These are phyloP conservation scores for Arizona elegans DNA, from an alignment of 2,113 vertebrate species.

Conservation along the genomic window DNA sequence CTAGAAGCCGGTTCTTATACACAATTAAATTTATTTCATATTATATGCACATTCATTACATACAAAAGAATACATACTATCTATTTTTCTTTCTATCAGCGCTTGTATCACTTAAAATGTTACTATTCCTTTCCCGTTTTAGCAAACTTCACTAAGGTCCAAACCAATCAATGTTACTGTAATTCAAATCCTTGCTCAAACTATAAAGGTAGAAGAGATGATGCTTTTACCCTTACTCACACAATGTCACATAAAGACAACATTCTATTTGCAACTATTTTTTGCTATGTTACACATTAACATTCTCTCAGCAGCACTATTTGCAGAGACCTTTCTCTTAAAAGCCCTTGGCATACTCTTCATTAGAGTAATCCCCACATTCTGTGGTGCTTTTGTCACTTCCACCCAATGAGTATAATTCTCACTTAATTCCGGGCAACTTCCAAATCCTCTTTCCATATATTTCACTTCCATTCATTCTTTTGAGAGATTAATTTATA, in stretches of 20 bases:
- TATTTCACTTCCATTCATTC: neutral
- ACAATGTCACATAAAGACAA: neutral
- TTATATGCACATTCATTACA: neutral
- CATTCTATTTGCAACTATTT: neutral
- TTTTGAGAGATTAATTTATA: neutral
- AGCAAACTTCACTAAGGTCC: neutral
- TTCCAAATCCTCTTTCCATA: neutral
- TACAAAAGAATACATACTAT: neutral
- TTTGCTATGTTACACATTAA: neutral
- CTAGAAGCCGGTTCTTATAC: neutral
- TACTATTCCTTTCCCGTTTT: neutral
- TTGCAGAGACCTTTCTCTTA: neutral
- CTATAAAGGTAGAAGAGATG: neutral
- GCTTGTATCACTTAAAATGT: neutral
- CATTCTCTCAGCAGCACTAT: neutral
- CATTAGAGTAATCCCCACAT: neutral
- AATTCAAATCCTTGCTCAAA: neutral
- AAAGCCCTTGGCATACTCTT: neutral
- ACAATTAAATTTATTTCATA: neutral
- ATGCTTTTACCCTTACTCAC: neutral
- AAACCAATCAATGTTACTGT: neutral
- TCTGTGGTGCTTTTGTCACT: neutral
- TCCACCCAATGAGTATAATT: neutral
- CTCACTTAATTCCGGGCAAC: neutral
- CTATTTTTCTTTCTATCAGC: neutral